phyloP scores from a whole-genome alignment of 2,113 vertebrate species.

The Deroptyus accipitrinus region DNA sequence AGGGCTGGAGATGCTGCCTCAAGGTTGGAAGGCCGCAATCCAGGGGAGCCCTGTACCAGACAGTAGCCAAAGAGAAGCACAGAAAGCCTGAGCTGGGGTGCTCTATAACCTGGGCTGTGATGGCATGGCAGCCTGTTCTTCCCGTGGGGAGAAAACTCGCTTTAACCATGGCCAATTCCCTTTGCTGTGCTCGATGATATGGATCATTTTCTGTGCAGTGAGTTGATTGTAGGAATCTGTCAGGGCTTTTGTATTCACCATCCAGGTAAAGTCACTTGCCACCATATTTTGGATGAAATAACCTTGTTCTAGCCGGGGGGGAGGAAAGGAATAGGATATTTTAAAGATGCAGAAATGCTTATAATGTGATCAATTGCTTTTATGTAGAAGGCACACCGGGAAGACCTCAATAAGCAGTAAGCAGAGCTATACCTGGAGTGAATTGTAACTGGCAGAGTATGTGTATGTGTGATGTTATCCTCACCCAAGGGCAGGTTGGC shows the following conservation, averaged over 20 bases:
- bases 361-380: neutral
- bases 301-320: neutral
- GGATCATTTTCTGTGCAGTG: neutral
- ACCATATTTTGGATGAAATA: neutral
- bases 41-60: too few relatives aligned
- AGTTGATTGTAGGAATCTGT: neutral
- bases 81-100: accelerated
- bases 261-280: neutral
- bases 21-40: neutral
- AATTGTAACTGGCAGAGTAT: too few relatives aligned
- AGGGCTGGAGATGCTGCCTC: neutral
- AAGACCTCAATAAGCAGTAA: neutral
- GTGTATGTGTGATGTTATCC: too few relatives aligned
- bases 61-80: neutral
- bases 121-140: neutral
- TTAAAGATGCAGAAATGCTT: neutral
- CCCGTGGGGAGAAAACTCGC: neutral
- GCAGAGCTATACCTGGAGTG: neutral
- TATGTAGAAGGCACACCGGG: accelerated
- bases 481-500: neutral
- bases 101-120: neutral
- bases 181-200: too few relatives aligned
- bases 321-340: neutral
- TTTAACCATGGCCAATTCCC: neutral
- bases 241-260: neutral